phyloP scores from a whole-genome alignment of 2,113 vertebrate genomes.

The Tichodroma muraria region DNA sequence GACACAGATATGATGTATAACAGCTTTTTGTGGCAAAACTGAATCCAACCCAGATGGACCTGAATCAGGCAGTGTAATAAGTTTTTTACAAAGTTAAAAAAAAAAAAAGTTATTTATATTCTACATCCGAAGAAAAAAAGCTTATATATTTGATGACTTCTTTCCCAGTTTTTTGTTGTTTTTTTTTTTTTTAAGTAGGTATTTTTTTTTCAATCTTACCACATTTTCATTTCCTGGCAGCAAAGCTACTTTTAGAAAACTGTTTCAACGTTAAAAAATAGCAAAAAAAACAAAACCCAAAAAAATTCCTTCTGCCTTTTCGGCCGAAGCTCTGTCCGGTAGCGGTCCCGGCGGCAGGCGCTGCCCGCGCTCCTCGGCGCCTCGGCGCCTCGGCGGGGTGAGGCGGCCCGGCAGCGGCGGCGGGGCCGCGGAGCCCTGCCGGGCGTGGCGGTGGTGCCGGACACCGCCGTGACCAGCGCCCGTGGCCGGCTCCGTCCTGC shows the following conservation, averaged over 20 bases:
- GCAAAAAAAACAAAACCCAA: too few relatives aligned
- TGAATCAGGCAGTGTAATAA: not conserved
- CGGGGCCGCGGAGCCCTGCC: too few relatives aligned
- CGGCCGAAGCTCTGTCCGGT: not conserved
- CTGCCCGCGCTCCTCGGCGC: too few relatives aligned
- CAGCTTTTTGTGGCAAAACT: not conserved
- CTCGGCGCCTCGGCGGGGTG: too few relatives aligned
- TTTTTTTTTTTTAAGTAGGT: not conserved
- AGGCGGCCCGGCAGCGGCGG: too few relatives aligned
- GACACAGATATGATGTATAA: not conserved
- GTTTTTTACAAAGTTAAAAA: not conserved
- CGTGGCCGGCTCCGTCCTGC: not conserved
- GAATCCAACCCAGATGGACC: not conserved
- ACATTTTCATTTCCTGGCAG: not conserved
- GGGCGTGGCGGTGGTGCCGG: not conserved
- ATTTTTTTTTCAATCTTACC: not conserved
- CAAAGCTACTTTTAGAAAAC: not conserved
- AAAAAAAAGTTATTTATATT: not conserved
- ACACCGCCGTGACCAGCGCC: rapidly evolving
- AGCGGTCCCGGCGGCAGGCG: too few relatives aligned
- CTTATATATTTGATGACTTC: not conserved
- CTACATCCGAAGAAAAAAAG: not conserved
- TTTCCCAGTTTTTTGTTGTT: not conserved
- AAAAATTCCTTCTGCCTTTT: not conserved
- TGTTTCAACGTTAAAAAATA: not conserved